Evolutionary conservation across 2,888 invertebrate species (phyloP).

Genomic region (Zaprionus bogoriensis): DNA sequence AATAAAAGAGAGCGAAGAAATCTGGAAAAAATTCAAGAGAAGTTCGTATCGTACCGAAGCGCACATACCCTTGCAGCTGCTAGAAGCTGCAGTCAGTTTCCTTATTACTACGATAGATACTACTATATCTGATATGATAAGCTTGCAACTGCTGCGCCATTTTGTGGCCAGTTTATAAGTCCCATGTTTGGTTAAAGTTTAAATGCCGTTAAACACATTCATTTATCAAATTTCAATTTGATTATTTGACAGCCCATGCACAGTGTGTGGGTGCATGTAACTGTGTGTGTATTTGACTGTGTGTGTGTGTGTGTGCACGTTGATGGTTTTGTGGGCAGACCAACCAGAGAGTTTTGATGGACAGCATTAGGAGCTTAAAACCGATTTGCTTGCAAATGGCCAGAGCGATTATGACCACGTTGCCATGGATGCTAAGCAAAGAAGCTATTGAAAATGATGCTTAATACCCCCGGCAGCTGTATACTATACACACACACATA

Average conservation of each 20-base stretch:
- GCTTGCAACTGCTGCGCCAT: too few species aligned
- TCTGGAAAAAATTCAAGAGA: background rate
- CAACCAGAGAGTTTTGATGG: conserved; percentile 26
- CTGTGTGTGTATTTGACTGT: conserved; percentile 9
- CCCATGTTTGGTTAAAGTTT: conserved; percentile 43
- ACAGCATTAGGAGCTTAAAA: conserved; percentile 59
- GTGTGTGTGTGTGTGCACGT: conserved; percentile 2
- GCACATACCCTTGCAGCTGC: background rate
- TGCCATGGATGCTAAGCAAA: conserved; percentile 37
- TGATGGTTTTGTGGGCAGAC: conserved; percentile 6
- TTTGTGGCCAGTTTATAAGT: too few species aligned
- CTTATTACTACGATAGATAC: too few species aligned
- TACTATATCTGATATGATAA: too few species aligned
- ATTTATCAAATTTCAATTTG: conserved; percentile 67
- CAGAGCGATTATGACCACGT: conserved; percentile 50
- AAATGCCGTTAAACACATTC: conserved; percentile 56
- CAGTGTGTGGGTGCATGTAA: conserved; percentile 1
- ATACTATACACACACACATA: background rate
- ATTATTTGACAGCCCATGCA: conserved; percentile 33
- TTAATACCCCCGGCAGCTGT: conserved; percentile 16
- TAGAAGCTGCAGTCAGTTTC: too few species aligned
- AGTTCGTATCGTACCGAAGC: background rate
- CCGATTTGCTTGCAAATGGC: conserved; percentile 51
- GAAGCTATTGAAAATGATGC: conserved; percentile 20
- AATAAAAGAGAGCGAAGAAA: too few species aligned